These are phyloP conservation scores for Limnodromus scolopaceus DNA, from an alignment of 2,797 vertebrate genomes.

Conservation along the genomic window DNA sequence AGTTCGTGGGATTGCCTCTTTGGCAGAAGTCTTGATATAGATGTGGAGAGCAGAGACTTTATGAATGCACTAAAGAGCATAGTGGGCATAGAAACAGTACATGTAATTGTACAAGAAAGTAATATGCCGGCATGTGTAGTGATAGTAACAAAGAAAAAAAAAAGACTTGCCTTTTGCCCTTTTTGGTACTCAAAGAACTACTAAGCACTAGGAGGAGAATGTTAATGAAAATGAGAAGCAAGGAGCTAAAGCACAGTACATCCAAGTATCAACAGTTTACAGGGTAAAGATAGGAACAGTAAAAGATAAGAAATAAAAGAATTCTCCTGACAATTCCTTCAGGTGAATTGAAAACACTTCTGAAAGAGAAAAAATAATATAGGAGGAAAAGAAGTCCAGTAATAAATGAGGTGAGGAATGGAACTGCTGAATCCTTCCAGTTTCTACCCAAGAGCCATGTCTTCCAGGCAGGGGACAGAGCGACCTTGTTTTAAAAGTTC, in stretches of 20 bases:
- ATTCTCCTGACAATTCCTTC: not conserved
- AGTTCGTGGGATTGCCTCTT: not conserved
- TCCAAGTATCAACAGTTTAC: not conserved
- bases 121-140: not conserved
- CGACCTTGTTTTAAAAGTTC: not conserved
- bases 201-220: not conserved
- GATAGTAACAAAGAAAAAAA: not conserved
- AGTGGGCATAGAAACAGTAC: not conserved
- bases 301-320: not conserved
- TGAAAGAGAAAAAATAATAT: not conserved
- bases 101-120: not conserved
- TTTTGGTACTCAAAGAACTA: not conserved
- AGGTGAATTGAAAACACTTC: not conserved
- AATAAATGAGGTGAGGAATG: not conserved
- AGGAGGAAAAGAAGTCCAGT: not conserved
- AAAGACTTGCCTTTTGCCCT: not conserved
- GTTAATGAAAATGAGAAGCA: not conserved
- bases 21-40: not conserved
- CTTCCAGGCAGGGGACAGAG: not conserved
- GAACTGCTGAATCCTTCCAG: not conserved
- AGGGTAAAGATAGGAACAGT: not conserved
- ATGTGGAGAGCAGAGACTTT: not conserved
- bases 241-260: not conserved
- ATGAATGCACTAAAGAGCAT: rapidly evolving
- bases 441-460: not conserved